Evolutionary conservation across 2,888 invertebrate species (phyloP).

Genomic region (Dorcus hopei): DNA sequence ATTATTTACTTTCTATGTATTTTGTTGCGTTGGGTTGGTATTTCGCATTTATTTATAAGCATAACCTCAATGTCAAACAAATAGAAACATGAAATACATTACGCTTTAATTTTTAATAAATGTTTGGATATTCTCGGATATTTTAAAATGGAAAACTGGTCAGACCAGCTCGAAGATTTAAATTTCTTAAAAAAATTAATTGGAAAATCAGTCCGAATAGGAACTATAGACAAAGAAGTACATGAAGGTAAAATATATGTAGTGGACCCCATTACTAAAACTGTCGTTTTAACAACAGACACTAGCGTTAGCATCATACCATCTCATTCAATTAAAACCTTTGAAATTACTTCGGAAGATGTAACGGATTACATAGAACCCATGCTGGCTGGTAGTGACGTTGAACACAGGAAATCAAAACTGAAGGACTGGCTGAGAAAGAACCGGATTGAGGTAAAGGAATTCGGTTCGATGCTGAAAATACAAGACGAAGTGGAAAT

Average conservation of each 20-base stretch:
- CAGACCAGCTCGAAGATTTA: conserved; percentile 21
- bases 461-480: conserved; percentile 40
- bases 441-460: conserved; percentile 42
- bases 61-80: too few relatives aligned
- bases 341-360: conserved; percentile 29
- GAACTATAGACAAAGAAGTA: conserved; percentile 31
- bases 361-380: conserved; percentile 16
- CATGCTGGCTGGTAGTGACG: conserved; percentile 5
- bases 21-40: too few relatives aligned
- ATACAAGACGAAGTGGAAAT: conserved; percentile 43
- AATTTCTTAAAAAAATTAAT: conserved; percentile 36
- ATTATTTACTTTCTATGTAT: too few relatives aligned
- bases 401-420: conserved; percentile 13
- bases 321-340: conserved; percentile 35
- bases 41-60: too few relatives aligned
- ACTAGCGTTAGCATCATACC: conserved; percentile 18
- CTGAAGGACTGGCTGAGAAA: conserved; percentile 43
- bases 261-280: conserved; percentile 43
- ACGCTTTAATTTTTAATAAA: too few relatives aligned
- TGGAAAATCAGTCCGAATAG: conserved; percentile 37
- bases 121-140: too few relatives aligned
- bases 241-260: conserved; percentile 38
- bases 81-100: too few relatives aligned
- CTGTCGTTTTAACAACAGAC: conserved; percentile 34
- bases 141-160: too few relatives aligned